A percentile compares a stretch with the other conserved stretches of the same genome.
These are phyloP conservation scores for Aix galericulata DNA, from an alignment of 2,113 vertebrate genomes.

Conservation along the genomic window DNA sequence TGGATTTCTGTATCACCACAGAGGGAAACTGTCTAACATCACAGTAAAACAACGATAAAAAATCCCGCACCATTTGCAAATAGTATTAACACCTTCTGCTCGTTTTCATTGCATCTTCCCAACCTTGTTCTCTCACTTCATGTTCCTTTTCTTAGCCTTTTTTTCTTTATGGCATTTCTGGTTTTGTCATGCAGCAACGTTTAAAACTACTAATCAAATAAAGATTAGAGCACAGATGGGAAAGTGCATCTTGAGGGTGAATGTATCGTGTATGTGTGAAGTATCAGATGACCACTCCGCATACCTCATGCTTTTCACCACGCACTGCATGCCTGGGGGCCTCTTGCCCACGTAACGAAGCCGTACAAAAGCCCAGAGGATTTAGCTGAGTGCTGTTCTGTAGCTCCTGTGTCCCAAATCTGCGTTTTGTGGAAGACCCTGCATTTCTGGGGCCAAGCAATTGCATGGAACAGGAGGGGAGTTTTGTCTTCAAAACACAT, in stretches of 20 bases:
- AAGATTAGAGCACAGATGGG: background rate
- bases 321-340: fast-evolving
- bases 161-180: slow-evolving; percentile 50
- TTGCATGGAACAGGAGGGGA: background rate
- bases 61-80: background rate
- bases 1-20: background rate
- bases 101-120: background rate
- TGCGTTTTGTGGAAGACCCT: background rate
- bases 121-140: background rate
- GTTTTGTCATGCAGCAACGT: background rate
- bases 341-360: background rate
- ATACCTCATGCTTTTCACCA: background rate
- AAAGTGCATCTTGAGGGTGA: slow-evolving; percentile 52
- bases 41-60: background rate
- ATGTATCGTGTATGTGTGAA: slow-evolving; percentile 25
- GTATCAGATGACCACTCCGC: background rate
- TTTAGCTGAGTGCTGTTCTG: background rate
- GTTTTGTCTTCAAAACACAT: slow-evolving; percentile 37
- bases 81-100: slow-evolving; percentile 5
- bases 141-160: slow-evolving; percentile 13
- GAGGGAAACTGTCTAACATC: background rate
- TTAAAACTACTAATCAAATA: slow-evolving; percentile 51
- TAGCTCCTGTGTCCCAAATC: background rate
- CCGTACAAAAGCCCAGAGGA: background rate
- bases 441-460: background rate